phyloP scores from a whole-genome alignment of 2,888 invertebrate genomes.

The Amphimallon solstitiale region DNA sequence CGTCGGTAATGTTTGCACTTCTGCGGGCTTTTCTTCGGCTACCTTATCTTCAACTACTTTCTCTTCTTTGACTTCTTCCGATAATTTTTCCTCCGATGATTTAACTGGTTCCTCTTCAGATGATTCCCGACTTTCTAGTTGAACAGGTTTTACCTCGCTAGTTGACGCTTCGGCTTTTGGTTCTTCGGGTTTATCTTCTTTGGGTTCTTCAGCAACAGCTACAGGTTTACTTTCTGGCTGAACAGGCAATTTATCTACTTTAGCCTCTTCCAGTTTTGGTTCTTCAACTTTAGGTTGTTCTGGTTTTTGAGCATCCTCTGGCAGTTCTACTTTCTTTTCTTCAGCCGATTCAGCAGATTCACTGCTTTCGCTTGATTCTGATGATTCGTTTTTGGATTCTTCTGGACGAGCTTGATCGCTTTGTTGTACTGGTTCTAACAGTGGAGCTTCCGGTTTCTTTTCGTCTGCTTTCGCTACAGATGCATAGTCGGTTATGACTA shows the following conservation, averaged over 20 bases:
- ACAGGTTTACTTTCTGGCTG: constrained; percentile 37
- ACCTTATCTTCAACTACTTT: constrained; percentile 32
- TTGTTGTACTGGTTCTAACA: constrained; percentile 17
- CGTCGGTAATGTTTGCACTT: constrained; percentile 30
- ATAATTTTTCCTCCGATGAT: constrained; percentile 43
- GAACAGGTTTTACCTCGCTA: constrained; percentile 35
- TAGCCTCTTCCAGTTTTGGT: constrained; percentile 39
- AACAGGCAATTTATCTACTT: constrained; percentile 42
- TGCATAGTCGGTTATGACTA: constrained; percentile 62
- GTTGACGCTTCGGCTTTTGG: constrained; percentile 41
- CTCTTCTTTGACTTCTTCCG: constrained; percentile 52
- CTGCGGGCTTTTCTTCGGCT: constrained; percentile 45
- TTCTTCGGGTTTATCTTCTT: constrained; percentile 43
- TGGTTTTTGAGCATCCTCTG: constrained; percentile 35
- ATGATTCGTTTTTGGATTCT: constrained; percentile 48
- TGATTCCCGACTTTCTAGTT: constrained; percentile 39
- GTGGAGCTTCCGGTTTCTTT: constrained; percentile 25
- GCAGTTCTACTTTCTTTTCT: constrained; percentile 46
- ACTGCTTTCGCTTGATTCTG: constrained; percentile 50
- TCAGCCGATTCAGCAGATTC: constrained; percentile 55
- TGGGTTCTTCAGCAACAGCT: constrained; percentile 41
- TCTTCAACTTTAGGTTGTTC: constrained; percentile 48
- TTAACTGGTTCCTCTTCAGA: background rate
- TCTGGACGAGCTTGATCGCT: constrained; percentile 44
- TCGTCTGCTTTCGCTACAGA: constrained; percentile 59